phyloP scores from a whole-genome alignment of 2,888 invertebrate species.

The Eurytoma californica region DNA sequence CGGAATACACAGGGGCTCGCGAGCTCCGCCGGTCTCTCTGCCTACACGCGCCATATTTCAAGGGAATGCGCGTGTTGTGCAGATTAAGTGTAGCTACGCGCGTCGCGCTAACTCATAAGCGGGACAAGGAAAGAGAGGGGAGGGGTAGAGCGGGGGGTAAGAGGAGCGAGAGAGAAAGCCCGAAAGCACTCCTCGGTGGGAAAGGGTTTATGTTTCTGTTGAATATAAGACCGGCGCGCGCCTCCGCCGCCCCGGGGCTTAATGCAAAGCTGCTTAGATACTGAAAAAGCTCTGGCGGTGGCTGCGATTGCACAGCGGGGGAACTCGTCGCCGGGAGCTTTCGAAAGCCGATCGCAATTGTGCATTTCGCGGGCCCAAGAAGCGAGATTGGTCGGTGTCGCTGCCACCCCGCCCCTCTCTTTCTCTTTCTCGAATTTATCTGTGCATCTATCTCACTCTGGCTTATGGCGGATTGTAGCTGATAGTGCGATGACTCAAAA shows the following conservation, averaged over 20 bases:
- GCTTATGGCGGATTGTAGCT: too few species aligned
- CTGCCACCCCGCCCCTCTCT: background rate
- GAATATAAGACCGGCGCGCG: constrained; percentile 31
- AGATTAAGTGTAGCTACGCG: constrained; percentile 30
- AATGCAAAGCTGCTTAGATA: constrained; percentile 49
- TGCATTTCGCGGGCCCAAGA: background rate
- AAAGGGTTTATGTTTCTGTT: constrained; percentile 45
- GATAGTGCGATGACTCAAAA: too few species aligned
- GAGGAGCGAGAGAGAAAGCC: background rate
- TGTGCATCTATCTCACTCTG: too few species aligned
- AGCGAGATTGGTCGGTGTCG: background rate
- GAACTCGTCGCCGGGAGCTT: background rate
- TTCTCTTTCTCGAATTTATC: too few species aligned
- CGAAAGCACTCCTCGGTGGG: constrained; percentile 34
- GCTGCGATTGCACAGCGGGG: background rate
- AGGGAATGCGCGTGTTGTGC: constrained; percentile 23
- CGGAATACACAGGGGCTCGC: background rate
- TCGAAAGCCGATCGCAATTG: constrained; percentile 11
- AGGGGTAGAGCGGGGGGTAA: background rate
- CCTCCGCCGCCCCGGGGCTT: constrained; percentile 11
- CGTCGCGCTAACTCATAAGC: background rate
- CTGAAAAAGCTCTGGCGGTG: constrained; percentile 38
- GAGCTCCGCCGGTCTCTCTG: background rate
- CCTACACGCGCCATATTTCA: constrained; percentile 23
- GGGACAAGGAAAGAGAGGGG: background rate